phyloP scores from a whole-genome alignment of 2,113 vertebrate genomes.

The Nymphicus hollandicus region DNA sequence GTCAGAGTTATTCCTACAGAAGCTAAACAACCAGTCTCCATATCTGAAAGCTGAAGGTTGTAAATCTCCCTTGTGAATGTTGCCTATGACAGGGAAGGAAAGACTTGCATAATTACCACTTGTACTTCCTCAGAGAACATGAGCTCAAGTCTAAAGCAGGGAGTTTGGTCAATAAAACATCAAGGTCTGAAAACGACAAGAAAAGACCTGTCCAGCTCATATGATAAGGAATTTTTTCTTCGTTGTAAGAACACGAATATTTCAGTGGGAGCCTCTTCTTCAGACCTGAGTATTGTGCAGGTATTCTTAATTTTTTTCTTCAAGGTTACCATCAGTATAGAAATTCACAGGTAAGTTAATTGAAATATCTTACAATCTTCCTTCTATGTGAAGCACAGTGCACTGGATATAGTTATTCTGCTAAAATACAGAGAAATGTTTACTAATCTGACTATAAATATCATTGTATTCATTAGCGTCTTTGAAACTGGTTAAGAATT shows the following conservation, averaged over 20 bases:
- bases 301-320: background rate
- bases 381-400: background rate
- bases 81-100: conserved; percentile 73
- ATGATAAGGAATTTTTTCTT: conserved; percentile 22
- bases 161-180: conserved; percentile 65
- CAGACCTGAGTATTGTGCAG: background rate
- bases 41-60: conserved; percentile 68
- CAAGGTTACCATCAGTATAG: background rate
- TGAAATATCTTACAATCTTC: background rate
- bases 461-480: background rate
- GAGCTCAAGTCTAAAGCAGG: conserved; percentile 67
- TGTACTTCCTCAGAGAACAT: conserved; percentile 71
- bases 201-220: conserved; percentile 24
- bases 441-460: background rate
- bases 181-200: conserved; percentile 40
- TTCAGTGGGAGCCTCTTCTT: background rate
- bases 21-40: conserved; percentile 60
- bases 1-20: conserved; percentile 53
- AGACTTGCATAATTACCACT: conserved; percentile 73
- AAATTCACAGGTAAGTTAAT: background rate
- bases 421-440: background rate
- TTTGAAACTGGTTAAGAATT: background rate
- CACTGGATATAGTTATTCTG: background rate
- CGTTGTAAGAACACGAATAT: background rate
- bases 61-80: conserved; percentile 73